Conservation (phyloP, 1,140 invertebrate genomes). For the Trichogramma pretiosum region DNA sequence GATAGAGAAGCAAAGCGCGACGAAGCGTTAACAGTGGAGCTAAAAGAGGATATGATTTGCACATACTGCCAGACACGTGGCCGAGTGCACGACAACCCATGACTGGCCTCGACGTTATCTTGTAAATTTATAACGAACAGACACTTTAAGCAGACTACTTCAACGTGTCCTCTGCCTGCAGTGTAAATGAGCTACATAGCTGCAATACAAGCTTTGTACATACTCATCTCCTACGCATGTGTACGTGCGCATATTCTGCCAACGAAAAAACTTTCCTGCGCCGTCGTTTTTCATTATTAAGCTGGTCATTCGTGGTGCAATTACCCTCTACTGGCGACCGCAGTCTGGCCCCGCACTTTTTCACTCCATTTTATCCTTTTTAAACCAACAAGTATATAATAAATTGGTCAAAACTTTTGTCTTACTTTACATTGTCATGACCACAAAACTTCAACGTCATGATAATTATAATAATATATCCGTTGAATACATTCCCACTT, state of each 20-base stretch:
- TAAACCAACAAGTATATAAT: not conserved
- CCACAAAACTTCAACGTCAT: too few species aligned
- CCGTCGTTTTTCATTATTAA: constrained; percentile 13
- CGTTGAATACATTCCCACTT: too few species aligned
- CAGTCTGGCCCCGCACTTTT: not conserved
- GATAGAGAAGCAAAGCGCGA: constrained; percentile 23
- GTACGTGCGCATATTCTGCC: not conserved
- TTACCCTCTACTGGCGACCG: too few species aligned
- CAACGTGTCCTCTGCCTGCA: too few species aligned
- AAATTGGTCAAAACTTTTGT: too few species aligned
- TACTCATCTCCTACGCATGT: too few species aligned
- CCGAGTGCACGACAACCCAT: not conserved
- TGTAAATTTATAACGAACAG: constrained; percentile 31
- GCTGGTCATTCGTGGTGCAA: not conserved
- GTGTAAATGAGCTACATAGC: too few species aligned
- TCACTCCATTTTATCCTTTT: not conserved
- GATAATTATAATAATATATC: too few species aligned
- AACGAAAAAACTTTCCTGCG: constrained; percentile 7
- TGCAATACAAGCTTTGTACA: too few species aligned
- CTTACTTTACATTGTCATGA: too few species aligned
- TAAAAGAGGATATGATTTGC: constrained; percentile 1
- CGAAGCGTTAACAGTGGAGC: constrained; percentile 8
- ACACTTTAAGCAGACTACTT: constrained; percentile 13
- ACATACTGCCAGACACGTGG: not conserved
- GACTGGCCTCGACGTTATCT: constrained; percentile 6